Conservation (phyloP, 2,113 vertebrate genomes). For the Sorex araneus region DNA sequence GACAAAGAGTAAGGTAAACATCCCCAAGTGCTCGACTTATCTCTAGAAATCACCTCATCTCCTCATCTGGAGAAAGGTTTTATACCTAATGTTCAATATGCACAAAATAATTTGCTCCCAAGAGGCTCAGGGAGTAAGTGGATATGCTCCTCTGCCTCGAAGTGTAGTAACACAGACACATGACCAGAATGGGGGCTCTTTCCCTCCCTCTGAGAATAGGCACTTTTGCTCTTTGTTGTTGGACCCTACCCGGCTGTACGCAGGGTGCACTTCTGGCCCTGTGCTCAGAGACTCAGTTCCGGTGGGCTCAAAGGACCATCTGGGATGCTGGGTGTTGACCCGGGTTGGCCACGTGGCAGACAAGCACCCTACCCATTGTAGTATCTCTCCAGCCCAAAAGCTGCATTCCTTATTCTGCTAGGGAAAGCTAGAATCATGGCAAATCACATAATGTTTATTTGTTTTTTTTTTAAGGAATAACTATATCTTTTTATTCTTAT, state of each 20-base stretch:
- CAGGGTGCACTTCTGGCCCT: neutral
- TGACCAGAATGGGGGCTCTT: neutral
- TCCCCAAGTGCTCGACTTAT: neutral
- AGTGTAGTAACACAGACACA: neutral
- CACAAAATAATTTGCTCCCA: neutral
- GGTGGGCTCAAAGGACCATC: no score
- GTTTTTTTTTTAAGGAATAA: no score
- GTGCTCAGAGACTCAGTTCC: no score
- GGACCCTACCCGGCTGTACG: no score
- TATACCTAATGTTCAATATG: neutral
- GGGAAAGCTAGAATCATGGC: neutral
- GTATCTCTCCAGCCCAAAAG: neutral
- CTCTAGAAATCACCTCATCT: neutral
- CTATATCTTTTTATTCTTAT: no score
- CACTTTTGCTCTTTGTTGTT: no score
- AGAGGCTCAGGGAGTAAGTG: neutral
- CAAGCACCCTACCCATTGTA: no score
- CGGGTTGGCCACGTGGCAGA: no score
- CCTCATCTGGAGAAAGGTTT: neutral
- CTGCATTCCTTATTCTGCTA: conserved; percentile 2
- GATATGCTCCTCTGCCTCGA: no score
- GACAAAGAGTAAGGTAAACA: neutral
- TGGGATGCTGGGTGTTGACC: no score
- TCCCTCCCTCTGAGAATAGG: no score
- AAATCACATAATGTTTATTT: neutral